A percentile compares a stretch with the other conserved stretches of the same genome.
Evolutionary conservation across 2,113 vertebrate species (phyloP).

Genomic region (Herpetotheres cachinnans): DNA sequence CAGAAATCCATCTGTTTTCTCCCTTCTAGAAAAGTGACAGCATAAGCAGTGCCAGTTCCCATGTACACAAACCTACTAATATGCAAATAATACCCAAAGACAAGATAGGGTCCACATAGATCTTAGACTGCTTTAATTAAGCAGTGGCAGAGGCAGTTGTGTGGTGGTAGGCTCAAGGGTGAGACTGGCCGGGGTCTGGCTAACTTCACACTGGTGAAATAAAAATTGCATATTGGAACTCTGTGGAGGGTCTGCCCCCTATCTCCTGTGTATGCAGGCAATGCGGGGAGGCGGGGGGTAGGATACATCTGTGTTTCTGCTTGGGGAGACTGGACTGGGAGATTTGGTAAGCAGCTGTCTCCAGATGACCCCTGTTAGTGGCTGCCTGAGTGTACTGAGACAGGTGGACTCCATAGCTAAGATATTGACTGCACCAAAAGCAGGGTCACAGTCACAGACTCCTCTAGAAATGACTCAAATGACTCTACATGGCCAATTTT

Average conservation of each 20-base stretch:
- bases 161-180: background rate
- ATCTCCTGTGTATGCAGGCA: background rate
- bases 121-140: background rate
- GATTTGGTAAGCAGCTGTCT: background rate
- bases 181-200: background rate
- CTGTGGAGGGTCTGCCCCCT: background rate
- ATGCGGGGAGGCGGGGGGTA: background rate
- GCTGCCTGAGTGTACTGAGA: background rate
- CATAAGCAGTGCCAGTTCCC: background rate
- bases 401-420: background rate
- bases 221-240: fast-evolving
- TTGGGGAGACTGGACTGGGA: background rate
- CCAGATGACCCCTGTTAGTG: background rate
- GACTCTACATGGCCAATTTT: background rate
- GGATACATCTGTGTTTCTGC: background rate
- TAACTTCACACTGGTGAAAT: background rate
- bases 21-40: background rate
- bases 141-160: background rate
- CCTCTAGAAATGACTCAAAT: background rate
- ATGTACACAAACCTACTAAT: background rate
- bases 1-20: background rate
- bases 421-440: background rate
- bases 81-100: background rate
- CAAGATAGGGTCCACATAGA: background rate
- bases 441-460: background rate